Conservation (phyloP, 1,140 invertebrate genomes). For the Meloidogyne floridensis region DNA sequence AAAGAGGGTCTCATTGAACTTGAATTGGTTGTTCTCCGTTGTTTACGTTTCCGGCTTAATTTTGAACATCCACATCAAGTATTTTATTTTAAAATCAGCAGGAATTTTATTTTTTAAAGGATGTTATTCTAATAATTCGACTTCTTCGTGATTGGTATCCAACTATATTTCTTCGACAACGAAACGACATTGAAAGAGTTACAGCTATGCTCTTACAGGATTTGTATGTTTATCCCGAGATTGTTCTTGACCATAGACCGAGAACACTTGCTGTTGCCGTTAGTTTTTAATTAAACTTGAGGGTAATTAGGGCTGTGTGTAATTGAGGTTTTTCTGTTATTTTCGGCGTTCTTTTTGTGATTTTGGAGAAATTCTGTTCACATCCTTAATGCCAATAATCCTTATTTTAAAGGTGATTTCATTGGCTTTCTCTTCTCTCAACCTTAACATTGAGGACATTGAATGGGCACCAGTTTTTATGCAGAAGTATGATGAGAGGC, state of each 20-base stretch:
- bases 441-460: conserved; percentile 21
- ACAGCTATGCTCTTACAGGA: conserved; percentile 39
- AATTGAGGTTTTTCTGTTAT: too few species aligned
- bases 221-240: conserved; percentile 37
- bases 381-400: too few species aligned
- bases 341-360: too few species aligned
- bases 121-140: conserved; percentile 36
- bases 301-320: too few species aligned
- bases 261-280: conserved; percentile 38
- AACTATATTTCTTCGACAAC: conserved; percentile 1
- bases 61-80: conserved; percentile 45
- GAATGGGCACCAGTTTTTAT: conserved; percentile 27
- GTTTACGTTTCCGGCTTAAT: conserved; percentile 37
- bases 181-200: conserved; percentile 25
- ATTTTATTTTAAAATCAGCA: conserved; percentile 6
- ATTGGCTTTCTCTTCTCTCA: conserved; percentile 21
- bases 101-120: conserved; percentile 5
- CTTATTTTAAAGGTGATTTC: conserved; percentile 20
- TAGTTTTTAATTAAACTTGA: background rate
- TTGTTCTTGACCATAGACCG: conserved; percentile 39
- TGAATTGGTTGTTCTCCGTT: conserved; percentile 41
- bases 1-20: conserved; percentile 43
- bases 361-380: too few species aligned
- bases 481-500: background rate
- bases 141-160: conserved; percentile 42